phyloP scores from a whole-genome alignment of 2,113 vertebrate genomes.

The Symphodus melops region DNA sequence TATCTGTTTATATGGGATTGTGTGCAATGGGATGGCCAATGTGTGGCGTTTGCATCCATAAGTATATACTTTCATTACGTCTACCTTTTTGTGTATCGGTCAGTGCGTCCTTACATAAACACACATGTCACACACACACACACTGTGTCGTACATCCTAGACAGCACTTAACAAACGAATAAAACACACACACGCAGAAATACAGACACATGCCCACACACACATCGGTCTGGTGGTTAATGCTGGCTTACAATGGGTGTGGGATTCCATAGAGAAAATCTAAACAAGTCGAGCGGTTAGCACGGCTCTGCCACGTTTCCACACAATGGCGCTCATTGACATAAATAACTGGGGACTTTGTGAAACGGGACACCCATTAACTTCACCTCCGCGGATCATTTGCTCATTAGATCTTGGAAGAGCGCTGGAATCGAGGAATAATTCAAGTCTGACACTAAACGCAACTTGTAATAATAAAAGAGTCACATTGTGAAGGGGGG shows the following conservation, averaged over 20 bases:
- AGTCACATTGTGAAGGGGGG: conserved; percentile 68
- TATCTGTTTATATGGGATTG: conserved; percentile 70
- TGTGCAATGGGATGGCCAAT: conserved; percentile 44
- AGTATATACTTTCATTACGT: conserved; percentile 9
- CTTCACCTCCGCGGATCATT: conserved; percentile 76
- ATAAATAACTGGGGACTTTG: conserved; percentile 75
- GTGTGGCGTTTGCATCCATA: conserved; percentile 46
- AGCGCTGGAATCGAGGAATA: conserved; percentile 72
- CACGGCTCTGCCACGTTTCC: conserved; percentile 76
- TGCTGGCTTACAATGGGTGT: conserved; percentile 77
- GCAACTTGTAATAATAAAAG: conserved; percentile 72
- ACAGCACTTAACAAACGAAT: conserved; percentile 34
- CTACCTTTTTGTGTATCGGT: neutral
- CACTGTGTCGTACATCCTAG: neutral
- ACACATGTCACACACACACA: neutral
- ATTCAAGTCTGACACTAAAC: conserved; percentile 69
- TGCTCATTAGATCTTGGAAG: conserved; percentile 78
- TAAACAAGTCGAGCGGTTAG: conserved; percentile 75
- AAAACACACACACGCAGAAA: conserved; percentile 36
- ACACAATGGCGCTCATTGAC: conserved; percentile 78
- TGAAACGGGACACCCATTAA: conserved; percentile 80
- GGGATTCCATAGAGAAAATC: conserved; percentile 80
- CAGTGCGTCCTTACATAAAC: neutral
- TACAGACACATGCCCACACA: conserved; percentile 21
- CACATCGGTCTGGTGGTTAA: conserved; percentile 68